phyloP scores from a whole-genome alignment of 2,113 vertebrate genomes.

The Acrocephalus kingi region DNA sequence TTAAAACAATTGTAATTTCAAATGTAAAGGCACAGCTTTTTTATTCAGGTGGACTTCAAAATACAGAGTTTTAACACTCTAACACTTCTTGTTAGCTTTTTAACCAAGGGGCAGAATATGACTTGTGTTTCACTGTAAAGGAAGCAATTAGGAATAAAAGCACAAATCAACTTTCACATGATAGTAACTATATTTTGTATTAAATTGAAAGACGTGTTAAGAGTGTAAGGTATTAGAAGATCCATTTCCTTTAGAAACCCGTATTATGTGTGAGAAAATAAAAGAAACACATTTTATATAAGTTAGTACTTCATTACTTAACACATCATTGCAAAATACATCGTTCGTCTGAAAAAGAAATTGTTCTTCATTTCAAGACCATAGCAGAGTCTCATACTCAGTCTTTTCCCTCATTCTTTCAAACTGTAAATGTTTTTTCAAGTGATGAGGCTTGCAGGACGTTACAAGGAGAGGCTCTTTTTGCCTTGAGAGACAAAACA shows the following conservation, averaged over 20 bases:
- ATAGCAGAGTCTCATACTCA: background rate
- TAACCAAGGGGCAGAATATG: background rate
- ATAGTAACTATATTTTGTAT: background rate
- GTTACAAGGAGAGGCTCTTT: background rate
- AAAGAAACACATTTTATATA: background rate
- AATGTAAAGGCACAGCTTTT: background rate
- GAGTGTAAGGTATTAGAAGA: background rate
- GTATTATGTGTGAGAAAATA: background rate
- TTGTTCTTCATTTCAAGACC: background rate
- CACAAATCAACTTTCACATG: background rate
- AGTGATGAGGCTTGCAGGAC: background rate
- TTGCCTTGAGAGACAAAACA: background rate
- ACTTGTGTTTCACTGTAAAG: background rate
- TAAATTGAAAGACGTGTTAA: background rate
- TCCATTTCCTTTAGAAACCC: background rate
- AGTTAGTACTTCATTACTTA: background rate
- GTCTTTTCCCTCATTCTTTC: background rate
- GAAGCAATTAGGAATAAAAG: background rate
- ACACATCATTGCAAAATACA: too few relatives aligned
- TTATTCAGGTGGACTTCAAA: background rate
- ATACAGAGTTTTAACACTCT: background rate
- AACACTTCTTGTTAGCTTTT: background rate
- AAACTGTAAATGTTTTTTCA: background rate
- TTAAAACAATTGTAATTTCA: background rate
- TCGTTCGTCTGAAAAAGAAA: background rate